Evolutionary conservation across 1,140 invertebrate genomes (phyloP), one percentile per base, ranked within the genome.

Genomic region (Scaptodrosophila lebanonensis): DNA sequence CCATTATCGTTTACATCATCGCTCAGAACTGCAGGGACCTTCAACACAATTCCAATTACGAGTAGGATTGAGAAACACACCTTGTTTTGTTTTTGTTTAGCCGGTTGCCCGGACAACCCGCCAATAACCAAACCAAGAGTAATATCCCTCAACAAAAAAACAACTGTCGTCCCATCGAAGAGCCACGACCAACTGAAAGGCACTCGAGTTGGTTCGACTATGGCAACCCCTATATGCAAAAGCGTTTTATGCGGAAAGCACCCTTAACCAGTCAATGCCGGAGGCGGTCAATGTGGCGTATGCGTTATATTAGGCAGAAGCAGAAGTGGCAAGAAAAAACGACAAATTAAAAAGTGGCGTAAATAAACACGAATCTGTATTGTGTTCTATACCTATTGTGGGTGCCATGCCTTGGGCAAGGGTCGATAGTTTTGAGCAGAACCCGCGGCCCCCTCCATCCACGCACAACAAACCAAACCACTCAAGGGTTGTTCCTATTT

Each of bases 361-460:
- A 12, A 6, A 11, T n/a, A 35, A 9, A 12, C 12, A 8, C n/a
- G 29, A 0, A 5, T 7, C 15, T 4, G n/a, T 13, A 12, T 6
- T 8, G 33, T 6, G 17, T 0, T 11, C 25, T 43, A 25, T n/a
- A n/a, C n/a, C 22, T 3, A 8, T 3, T 25, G 22, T 25, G 22
- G 22, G 22, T 25, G 22, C 22, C n/a, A n/a, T n/a, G 22, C 22
- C 22, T 25, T 38, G 63, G n/a, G n/a, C n/a, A n/a, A n/a, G n/a
- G 73, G 68, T 77, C 73, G 73, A 77, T 77, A 77, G 60, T 73
- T 63, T n/a, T 49, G 30, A 15, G 17, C n/a, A 11, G 12, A n/a
- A 7, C 7, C 9, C 25, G 6, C 16, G 5, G 15, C 8, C n/a
- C n/a, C n/a, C n/a, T n/a, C n/a, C n/a, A n/a, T n/a, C n/a, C n/a